phyloP scores from a whole-genome alignment of 2,888 invertebrate genomes.

The Hypolimnas misippus region DNA sequence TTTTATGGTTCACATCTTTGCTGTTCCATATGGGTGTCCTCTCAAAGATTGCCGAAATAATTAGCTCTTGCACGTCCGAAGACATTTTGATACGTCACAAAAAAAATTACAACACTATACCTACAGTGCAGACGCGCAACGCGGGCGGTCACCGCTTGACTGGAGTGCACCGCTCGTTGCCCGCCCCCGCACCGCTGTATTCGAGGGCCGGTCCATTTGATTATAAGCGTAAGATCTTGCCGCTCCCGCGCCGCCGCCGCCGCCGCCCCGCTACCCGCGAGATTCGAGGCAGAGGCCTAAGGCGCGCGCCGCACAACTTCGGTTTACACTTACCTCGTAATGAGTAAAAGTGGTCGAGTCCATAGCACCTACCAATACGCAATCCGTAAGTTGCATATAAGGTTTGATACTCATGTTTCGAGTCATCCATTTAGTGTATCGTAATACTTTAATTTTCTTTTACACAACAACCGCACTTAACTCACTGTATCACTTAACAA shows the following conservation, averaged over 20 bases:
- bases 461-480: no score
- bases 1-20: slow-evolving; percentile 42
- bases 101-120: slow-evolving; percentile 37
- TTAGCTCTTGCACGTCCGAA: slow-evolving; percentile 33
- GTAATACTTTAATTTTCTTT: no score
- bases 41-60: slow-evolving; percentile 7
- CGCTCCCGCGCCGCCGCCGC: slow-evolving; percentile 3
- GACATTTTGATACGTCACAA: slow-evolving; percentile 44
- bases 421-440: no score
- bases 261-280: slow-evolving; percentile 8
- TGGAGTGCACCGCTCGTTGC: slow-evolving; percentile 9
- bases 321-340: no score
- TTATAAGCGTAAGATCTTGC: neutral
- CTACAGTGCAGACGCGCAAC: slow-evolving; percentile 14
- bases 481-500: no score
- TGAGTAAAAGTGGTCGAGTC: no score
- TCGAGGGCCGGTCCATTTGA: slow-evolving; percentile 6
- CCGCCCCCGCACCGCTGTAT: slow-evolving; percentile 3
- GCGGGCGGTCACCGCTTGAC: slow-evolving; percentile 4
- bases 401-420: no score
- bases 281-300: slow-evolving; percentile 9
- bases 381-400: no score
- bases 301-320: no score
- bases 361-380: no score
- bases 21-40: slow-evolving; percentile 3